Conservation (phyloP, 2,888 invertebrate species). For the Drosophila siamana region DNA sequence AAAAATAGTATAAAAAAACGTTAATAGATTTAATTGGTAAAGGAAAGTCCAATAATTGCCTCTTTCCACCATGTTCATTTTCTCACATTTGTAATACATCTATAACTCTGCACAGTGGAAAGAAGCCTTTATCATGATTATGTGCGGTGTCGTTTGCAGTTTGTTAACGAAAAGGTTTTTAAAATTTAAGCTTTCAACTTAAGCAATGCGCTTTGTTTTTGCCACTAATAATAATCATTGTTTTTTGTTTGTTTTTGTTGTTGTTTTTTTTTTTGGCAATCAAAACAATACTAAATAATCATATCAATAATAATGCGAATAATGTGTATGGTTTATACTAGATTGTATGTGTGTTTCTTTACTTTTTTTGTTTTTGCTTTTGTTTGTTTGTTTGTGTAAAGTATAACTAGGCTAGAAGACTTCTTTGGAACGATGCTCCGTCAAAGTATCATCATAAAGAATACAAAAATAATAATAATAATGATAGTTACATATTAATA, state of each 20-base stretch:
- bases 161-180: conserved; percentile 8
- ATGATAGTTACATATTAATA: conserved; percentile 26
- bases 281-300: conserved; percentile 50
- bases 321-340: conserved; percentile 23
- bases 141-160: conserved; percentile 1
- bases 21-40: conserved; percentile 6
- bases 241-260: conserved; percentile 11
- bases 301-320: conserved; percentile 38
- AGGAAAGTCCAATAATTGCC: conserved; percentile 9
- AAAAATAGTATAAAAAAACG: conserved; percentile 9
- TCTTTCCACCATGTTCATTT: conserved; percentile 3
- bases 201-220: conserved; percentile 6
- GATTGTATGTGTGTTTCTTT: conserved; percentile 19
- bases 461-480: conserved; percentile 29
- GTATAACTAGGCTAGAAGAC: conserved; percentile 61
- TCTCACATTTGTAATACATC: not conserved
- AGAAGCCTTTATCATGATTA: not conserved
- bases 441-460: conserved; percentile 40
- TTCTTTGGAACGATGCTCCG: conserved; percentile 57
- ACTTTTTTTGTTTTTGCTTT: not conserved
- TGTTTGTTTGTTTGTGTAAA: not conserved
- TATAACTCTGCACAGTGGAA: not conserved
- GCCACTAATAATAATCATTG: conserved; percentile 23
- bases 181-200: not conserved
- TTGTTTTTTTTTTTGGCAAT: conserved; percentile 42